Conservation (phyloP, 2,113 vertebrate genomes). For the Chaetura pelagica region DNA sequence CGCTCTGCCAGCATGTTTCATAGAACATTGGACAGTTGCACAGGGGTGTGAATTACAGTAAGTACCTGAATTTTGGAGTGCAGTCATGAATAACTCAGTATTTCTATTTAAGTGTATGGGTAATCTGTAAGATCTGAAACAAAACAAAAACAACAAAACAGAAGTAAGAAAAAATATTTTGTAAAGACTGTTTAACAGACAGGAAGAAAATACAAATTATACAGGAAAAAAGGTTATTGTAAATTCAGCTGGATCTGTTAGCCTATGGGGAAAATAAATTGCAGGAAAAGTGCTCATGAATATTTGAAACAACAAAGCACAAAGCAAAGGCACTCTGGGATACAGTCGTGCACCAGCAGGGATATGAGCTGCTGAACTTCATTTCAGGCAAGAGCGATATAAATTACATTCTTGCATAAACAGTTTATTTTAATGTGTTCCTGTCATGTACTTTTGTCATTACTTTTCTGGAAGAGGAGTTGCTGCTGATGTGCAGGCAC, state of each 20-base stretch:
- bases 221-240: background rate
- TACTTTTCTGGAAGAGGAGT: background rate
- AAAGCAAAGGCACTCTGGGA: background rate
- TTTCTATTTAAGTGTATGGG: background rate
- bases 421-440: background rate
- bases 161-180: background rate
- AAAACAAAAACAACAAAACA: background rate
- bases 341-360: background rate
- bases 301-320: background rate
- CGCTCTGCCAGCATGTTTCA: fast-evolving
- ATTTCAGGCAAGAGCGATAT: background rate
- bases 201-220: background rate
- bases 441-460: background rate
- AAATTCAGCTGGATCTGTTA: background rate
- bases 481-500: background rate
- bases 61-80: background rate
- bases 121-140: background rate
- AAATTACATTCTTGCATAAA: background rate
- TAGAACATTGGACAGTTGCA: background rate
- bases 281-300: background rate
- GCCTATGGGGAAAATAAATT: background rate
- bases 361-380: background rate
- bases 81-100: background rate
- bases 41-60: background rate
- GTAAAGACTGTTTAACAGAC: background rate